Conservation (phyloP, 2,797 vertebrate species). For the Pterois miles region DNA sequence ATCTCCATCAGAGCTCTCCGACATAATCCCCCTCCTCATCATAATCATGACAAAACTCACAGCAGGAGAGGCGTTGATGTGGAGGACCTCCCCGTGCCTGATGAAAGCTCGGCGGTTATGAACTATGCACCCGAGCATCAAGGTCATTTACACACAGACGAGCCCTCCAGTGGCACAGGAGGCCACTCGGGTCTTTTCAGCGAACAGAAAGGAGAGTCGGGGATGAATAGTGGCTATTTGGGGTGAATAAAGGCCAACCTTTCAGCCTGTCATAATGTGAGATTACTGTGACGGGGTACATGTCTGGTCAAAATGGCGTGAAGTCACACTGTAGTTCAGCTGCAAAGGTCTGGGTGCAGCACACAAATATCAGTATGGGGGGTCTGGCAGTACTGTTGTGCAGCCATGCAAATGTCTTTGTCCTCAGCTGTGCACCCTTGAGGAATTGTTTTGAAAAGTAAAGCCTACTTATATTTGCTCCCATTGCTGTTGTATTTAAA, state of each 20-base stretch:
- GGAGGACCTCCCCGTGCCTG: slow-evolving; percentile 65
- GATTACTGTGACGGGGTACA: slow-evolving; percentile 71
- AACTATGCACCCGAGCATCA: slow-evolving; percentile 59
- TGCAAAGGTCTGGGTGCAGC: slow-evolving; percentile 30
- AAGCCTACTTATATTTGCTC: neutral
- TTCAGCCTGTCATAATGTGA: slow-evolving; percentile 78
- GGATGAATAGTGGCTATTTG: slow-evolving; percentile 71
- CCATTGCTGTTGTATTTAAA: neutral
- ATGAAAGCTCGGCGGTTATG: slow-evolving; percentile 63
- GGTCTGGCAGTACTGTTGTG: slow-evolving; percentile 42
- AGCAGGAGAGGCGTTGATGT: slow-evolving; percentile 65
- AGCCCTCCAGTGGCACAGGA: slow-evolving; percentile 67
- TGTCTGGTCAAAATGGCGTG: slow-evolving; percentile 67
- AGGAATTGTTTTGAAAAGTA: neutral
- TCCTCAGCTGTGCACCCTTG: slow-evolving; percentile 21
- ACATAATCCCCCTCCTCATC: slow-evolving; percentile 57
- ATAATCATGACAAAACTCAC: slow-evolving; percentile 68
- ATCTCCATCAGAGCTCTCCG: slow-evolving; percentile 58
- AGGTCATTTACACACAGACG: slow-evolving; percentile 72
- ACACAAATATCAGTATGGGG: slow-evolving; percentile 48
- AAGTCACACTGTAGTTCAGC: slow-evolving; percentile 67
- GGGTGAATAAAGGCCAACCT: slow-evolving; percentile 75
- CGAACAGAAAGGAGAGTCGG: slow-evolving; percentile 58
- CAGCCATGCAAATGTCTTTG: slow-evolving; percentile 52
- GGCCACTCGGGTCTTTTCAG: slow-evolving; percentile 67